These are phyloP conservation scores for Enoplosus armatus DNA, from an alignment of 2,797 vertebrate species.

Conservation along the genomic window DNA sequence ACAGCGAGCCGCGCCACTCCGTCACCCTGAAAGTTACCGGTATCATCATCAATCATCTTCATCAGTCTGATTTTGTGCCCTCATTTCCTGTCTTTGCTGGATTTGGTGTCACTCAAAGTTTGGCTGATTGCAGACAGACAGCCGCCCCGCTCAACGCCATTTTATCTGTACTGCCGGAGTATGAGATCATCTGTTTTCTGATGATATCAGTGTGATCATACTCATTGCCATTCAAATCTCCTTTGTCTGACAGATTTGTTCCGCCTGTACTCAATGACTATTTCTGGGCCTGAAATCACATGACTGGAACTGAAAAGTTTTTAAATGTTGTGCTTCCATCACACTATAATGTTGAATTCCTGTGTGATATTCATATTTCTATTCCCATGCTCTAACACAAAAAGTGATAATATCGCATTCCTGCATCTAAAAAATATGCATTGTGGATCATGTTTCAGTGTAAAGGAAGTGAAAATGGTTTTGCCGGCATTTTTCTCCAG, in stretches of 20 bases:
- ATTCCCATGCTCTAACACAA: not conserved
- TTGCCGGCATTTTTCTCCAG: not conserved
- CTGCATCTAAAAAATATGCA: not conserved
- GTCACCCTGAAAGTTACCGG: slow-evolving; percentile 42
- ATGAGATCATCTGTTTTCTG: slow-evolving; percentile 55
- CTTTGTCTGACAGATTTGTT: slow-evolving; percentile 53
- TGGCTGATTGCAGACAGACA: slow-evolving; percentile 28
- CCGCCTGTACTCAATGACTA: slow-evolving; percentile 6
- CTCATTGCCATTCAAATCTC: slow-evolving; percentile 59
- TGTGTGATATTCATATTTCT: not conserved
- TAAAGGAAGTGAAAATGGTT: slow-evolving; percentile 3
- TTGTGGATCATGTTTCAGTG: not conserved
- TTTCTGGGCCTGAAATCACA: slow-evolving; percentile 28
- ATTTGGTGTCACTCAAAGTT: slow-evolving; percentile 37
- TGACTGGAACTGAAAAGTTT: slow-evolving; percentile 17
- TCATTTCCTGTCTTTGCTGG: slow-evolving; percentile 40
- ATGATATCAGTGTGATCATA: slow-evolving; percentile 53
- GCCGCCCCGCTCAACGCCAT: slow-evolving; percentile 21
- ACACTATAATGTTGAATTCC: not conserved
- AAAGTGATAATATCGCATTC: not conserved
- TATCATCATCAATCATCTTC: slow-evolving; percentile 58
- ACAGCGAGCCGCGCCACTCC: slow-evolving; percentile 40
- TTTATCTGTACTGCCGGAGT: slow-evolving; percentile 44
- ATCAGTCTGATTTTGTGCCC: slow-evolving; percentile 48
- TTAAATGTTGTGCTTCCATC: slow-evolving; percentile 21